These are phyloP conservation scores for Alitta virens DNA, from an alignment of 2,888 invertebrate genomes.

Conservation along the genomic window DNA sequence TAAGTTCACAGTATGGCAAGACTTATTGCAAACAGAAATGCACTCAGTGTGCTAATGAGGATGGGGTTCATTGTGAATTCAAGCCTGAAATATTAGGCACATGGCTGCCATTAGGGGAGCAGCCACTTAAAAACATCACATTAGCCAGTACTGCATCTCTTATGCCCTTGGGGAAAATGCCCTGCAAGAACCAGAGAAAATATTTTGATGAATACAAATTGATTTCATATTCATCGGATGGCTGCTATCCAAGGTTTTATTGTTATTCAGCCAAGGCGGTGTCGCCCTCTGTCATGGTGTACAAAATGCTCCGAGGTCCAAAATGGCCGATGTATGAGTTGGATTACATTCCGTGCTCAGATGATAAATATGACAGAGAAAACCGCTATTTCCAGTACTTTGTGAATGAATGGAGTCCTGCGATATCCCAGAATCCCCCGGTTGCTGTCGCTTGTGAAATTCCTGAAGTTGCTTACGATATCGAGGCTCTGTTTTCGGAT, in stretches of 20 bases:
- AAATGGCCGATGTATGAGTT: not conserved
- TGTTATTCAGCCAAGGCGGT: not conserved
- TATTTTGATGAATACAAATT: not conserved
- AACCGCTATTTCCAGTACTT: not conserved
- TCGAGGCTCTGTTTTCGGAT: not conserved
- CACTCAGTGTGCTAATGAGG: not conserved
- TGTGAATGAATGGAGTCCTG: not conserved
- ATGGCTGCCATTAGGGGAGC: not conserved
- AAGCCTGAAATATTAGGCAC: not conserved
- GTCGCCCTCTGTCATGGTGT: not conserved
- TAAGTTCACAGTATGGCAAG: not conserved
- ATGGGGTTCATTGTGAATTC: no score
- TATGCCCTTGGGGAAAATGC: not conserved
- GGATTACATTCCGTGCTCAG: not conserved
- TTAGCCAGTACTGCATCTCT: not conserved
- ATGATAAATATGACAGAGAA: not conserved
- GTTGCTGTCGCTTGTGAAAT: not conserved
- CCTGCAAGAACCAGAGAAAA: not conserved
- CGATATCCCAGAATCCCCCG: not conserved
- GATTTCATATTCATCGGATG: not conserved
- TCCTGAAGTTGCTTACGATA: not conserved
- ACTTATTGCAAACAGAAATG: not conserved
- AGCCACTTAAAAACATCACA: not conserved
- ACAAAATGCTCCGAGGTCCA: not conserved
- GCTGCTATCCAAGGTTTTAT: not conserved